Evolutionary conservation across 2,888 invertebrate species (phyloP), one percentile per base, ranked within the genome.

Genomic region (Norana najaformis): DNA sequence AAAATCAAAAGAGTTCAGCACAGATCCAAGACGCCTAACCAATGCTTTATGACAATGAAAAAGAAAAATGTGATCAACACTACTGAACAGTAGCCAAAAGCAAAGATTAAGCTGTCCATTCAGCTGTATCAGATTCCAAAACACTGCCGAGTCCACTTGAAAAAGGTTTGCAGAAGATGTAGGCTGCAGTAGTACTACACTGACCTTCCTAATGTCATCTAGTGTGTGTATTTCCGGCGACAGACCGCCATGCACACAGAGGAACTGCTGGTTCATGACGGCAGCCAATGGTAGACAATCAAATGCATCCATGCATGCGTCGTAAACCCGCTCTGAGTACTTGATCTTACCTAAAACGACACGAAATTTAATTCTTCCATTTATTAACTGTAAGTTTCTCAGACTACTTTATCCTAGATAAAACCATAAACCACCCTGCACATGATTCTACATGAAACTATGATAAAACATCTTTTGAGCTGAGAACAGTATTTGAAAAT

Each of bases 281-380:
- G 99, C 99, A 94, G 99, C 99, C 94, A 99, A 96, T 93, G 99
- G 99, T 95, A 99, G 96, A 96, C 99, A 99, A 96, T 99, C 99
- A 96, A 99, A 99, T 92, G 99, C 98, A 94, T 99, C 99, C 99
- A 99, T 99, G 96, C 99, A 99, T 94, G 98, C 98, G 96, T 99
- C 99, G 96, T 99, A 99, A 94, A 99, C 98, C 95, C 97, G 97
- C 96, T 99, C 99, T 94, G 99, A 98, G 96, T 99, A 99, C 96
- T 99, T 99, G 96, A 99, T 99, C 96, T 97, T 97, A 96, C 98
- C 98, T 98, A 89, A 30, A 88, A 88, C 6, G 34, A 39, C 41
- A 39, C 30, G 37, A 11, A 69, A n/a, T 69, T 69, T n/a, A 11
- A 16, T 53, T n/a, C 30, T n/a, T n/a, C 69, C 30, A 30, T 69